phyloP scores from a whole-genome alignment of 30 jellyfish, hydroid and myxozoan species.

The Aurelia sp. region DNA sequence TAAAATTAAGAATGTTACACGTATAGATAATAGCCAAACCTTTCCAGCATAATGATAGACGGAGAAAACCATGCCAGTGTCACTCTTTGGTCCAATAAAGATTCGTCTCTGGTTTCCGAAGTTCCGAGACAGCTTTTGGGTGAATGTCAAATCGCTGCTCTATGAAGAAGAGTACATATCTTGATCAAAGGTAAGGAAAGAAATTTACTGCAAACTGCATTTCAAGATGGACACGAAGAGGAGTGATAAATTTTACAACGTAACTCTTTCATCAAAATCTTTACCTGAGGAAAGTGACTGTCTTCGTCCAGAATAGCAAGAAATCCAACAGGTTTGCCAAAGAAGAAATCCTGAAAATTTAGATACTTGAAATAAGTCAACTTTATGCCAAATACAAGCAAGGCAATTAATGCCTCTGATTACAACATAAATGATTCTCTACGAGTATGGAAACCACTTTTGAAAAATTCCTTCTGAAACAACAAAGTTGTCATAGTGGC shows the following conservation, averaged over 20 bases:
- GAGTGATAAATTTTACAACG: neutral
- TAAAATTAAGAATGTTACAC: too few species aligned
- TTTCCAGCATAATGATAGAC: conserved; percentile 74
- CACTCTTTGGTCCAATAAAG: conserved; percentile 55
- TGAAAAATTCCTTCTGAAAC: too few species aligned
- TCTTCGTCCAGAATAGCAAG: conserved; percentile 74
- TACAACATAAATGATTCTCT: too few species aligned
- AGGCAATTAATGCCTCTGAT: too few species aligned
- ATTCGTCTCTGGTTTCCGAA: conserved; percentile 24
- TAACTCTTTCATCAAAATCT: neutral
- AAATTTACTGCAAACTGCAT: too few species aligned
- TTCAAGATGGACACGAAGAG: too few species aligned
- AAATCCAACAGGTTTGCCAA: conserved; percentile 77
- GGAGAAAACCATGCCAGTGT: conserved; percentile 39
- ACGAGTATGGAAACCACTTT: too few species aligned
- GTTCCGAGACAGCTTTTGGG: conserved; percentile 51
- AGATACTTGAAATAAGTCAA: neutral
- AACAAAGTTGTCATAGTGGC: too few species aligned
- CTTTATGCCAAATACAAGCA: too few species aligned
- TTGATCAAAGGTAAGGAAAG: too few species aligned
- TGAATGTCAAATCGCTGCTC: conserved; percentile 65
- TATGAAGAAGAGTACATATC: neutral
- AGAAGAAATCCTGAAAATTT: conserved; percentile 44
- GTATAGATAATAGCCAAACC: conserved; percentile 9
- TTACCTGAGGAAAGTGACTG: conserved; percentile 76